Evolutionary conservation across 2,888 invertebrate species (phyloP).

Genomic region (Mythimna albipuncta): DNA sequence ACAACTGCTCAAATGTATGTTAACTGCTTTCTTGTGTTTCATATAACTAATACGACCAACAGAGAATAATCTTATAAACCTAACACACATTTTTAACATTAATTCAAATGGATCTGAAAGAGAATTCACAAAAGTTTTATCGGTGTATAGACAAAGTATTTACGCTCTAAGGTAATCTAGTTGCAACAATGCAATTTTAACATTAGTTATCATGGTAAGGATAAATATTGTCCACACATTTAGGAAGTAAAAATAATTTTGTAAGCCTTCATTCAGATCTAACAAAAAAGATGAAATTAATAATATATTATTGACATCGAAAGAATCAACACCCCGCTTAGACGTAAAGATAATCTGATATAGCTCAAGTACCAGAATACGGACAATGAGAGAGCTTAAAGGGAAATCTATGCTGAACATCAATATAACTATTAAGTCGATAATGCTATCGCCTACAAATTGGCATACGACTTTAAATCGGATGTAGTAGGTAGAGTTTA

Average conservation of each 20-base stretch:
- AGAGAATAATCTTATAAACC: constrained; percentile 76
- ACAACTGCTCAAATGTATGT: constrained; percentile 50
- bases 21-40: constrained; percentile 32
- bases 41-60: constrained; percentile 70
- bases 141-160: constrained; percentile 62
- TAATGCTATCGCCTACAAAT: constrained; percentile 58
- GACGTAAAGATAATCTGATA: constrained; percentile 62
- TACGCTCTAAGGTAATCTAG: constrained; percentile 52
- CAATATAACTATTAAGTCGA: constrained; percentile 59
- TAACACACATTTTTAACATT: constrained; percentile 81
- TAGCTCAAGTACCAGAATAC: constrained; percentile 72
- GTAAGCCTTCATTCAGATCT: constrained; percentile 87
- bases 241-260: constrained; percentile 71
- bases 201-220: constrained; percentile 53
- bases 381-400: constrained; percentile 65
- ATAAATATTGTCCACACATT: constrained; percentile 61
- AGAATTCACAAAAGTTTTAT: constrained; percentile 82
- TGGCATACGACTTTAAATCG: constrained; percentile 54
- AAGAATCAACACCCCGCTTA: constrained; percentile 72
- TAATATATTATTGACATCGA: constrained; percentile 71
- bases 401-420: constrained; percentile 64
- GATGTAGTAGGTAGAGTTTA: constrained; percentile 54
- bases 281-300: constrained; percentile 75
- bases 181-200: constrained; percentile 58
- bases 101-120: constrained; percentile 86